Percentiles rank a stretch among this genome's conserved stretches.
Evolutionary conservation across 2,113 vertebrate species (phyloP).

Genomic region (Telmatochromis brichardi): DNA sequence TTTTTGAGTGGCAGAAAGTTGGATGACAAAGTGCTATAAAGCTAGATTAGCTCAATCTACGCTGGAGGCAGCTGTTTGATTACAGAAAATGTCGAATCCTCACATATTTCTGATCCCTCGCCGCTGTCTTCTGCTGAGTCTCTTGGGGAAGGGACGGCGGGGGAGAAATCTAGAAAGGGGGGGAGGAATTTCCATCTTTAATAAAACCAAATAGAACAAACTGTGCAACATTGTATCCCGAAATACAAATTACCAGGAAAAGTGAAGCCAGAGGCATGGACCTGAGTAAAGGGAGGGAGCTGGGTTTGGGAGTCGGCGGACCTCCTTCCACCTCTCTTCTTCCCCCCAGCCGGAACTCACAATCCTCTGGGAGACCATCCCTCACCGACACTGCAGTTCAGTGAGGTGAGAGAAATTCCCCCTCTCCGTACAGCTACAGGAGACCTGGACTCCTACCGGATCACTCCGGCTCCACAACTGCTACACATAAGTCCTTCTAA

Average conservation of each 20-base stretch:
- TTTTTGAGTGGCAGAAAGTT: no score
- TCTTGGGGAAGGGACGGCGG: no score
- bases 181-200: background rate
- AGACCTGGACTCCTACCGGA: rapidly evolving
- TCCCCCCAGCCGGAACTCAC: background rate
- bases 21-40: no score
- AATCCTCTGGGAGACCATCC: background rate
- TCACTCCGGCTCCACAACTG: background rate
- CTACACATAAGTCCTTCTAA: background rate
- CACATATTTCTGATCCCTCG: no score
- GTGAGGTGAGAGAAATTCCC: background rate
- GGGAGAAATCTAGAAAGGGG: no score
- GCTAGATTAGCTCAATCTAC: no score
- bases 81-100: no score
- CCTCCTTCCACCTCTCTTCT: background rate
- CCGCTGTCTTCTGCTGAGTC: no score
- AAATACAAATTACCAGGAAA: background rate
- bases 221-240: background rate
- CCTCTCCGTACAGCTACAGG: background rate
- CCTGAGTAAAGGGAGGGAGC: background rate
- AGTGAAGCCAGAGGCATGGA: background rate
- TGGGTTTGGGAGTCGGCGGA: background rate
- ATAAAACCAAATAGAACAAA: background rate
- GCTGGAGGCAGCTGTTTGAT: no score
- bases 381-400: background rate